Percentiles rank a stretch among this genome's conserved stretches.
Conservation (phyloP, 2,888 invertebrate species). For the Acronicta leporina region DNA sequence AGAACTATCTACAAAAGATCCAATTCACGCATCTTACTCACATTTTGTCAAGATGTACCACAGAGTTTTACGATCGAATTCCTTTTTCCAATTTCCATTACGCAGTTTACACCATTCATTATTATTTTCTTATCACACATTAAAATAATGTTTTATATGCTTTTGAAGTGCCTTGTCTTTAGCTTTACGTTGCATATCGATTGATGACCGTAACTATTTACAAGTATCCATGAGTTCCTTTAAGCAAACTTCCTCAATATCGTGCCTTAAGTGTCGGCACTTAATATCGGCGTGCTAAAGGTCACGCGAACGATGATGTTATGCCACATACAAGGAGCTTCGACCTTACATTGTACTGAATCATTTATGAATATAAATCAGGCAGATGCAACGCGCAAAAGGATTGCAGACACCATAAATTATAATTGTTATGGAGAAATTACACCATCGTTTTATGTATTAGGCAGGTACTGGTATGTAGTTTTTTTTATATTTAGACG, state of each 20-base stretch:
- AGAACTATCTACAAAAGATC: no score
- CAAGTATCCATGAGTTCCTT: not conserved
- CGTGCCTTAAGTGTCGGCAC: conserved; percentile 24
- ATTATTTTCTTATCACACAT: no score
- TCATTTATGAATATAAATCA: conserved; percentile 46
- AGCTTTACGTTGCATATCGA: not conserved
- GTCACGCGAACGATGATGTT: conserved; percentile 26
- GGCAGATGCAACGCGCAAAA: conserved; percentile 22
- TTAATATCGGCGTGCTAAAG: conserved; percentile 37
- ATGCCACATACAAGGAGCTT: conserved; percentile 37
- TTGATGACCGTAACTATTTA: not conserved
- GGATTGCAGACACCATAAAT: conserved; percentile 13
- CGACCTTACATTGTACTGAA: conserved; percentile 51
- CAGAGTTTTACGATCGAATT: no score
- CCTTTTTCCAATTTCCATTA: no score
- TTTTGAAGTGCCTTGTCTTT: no score
- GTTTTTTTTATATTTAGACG: no score
- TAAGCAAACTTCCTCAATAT: conserved; percentile 30
- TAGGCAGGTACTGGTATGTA: no score
- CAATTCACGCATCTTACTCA: no score
- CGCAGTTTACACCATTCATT: no score
- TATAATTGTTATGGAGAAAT: conserved; percentile 4
- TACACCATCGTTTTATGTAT: not conserved
- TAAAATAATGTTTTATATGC: no score
- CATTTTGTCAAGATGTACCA: no score